phyloP scores from a whole-genome alignment of 2,888 invertebrate species.

The Watsonalla cultraria region DNA sequence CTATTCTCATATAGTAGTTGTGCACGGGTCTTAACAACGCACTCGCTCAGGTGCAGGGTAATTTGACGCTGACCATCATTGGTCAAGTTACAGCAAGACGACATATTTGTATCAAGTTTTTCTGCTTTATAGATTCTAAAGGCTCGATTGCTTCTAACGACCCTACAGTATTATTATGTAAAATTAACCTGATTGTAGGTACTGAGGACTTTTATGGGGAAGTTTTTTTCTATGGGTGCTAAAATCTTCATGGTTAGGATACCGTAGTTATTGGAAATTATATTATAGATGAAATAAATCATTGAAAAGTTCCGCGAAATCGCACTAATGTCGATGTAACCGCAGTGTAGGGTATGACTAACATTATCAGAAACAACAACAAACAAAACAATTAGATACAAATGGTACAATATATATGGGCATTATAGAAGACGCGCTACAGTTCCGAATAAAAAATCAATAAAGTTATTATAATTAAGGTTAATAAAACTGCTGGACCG shows the following conservation, averaged over 20 bases:
- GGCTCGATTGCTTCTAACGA: too few species aligned
- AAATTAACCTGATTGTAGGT: too few species aligned
- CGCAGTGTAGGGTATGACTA: constrained; percentile 21
- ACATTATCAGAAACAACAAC: constrained; percentile 2
- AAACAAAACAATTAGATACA: not conserved
- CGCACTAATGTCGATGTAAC: constrained; percentile 21
- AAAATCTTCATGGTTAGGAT: too few species aligned
- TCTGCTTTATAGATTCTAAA: not conserved
- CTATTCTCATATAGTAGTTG: not conserved
- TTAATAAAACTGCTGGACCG: too few species aligned
- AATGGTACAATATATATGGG: not conserved
- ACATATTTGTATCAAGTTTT: constrained; percentile 31
- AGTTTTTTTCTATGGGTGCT: too few species aligned
- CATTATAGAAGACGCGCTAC: too few species aligned
- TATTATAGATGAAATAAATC: constrained; percentile 2
- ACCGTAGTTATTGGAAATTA: too few species aligned
- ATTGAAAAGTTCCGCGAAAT: constrained; percentile 15
- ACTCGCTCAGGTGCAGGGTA: constrained; percentile 33
- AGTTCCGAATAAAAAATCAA: too few species aligned
- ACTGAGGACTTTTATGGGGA: too few species aligned
- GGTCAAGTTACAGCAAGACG: constrained; percentile 32
- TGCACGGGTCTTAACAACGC: constrained; percentile 3
- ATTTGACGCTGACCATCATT: constrained; percentile 37
- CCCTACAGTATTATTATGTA: too few species aligned
- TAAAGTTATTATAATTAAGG: too few species aligned